Evolutionary conservation across 1,140 invertebrate species (phyloP).

Genomic region (Bradysia coprophila): DNA sequence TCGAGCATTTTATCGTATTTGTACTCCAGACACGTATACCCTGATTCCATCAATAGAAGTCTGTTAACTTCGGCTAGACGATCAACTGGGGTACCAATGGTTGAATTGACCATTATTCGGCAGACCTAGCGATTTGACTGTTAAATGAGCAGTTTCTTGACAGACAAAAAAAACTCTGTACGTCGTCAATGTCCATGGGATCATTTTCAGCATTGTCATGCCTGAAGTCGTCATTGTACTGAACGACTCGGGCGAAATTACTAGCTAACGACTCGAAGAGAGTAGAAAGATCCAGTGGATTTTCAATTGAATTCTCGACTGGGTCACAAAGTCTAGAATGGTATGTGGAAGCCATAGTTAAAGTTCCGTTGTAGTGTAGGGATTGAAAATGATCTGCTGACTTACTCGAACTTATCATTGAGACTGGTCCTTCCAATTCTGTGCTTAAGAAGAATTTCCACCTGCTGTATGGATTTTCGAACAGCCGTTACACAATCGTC

Average conservation of each 20-base stretch:
- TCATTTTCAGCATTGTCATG: background rate
- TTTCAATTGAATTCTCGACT: background rate
- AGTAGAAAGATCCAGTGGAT: background rate
- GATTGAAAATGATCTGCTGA: slow-evolving; percentile 1
- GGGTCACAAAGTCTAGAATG: background rate
- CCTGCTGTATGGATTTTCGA: slow-evolving; percentile 29
- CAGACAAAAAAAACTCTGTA: background rate
- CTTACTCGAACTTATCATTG: slow-evolving; percentile 48
- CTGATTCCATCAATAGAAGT: slow-evolving; percentile 42
- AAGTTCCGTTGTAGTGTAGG: slow-evolving; percentile 2
- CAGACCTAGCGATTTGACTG: too few species aligned
- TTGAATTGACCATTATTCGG: slow-evolving; percentile 47
- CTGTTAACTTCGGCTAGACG: slow-evolving; percentile 54
- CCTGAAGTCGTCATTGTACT: background rate
- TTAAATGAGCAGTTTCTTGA: too few species aligned
- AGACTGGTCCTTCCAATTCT: slow-evolving; percentile 33
- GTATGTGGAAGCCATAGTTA: background rate
- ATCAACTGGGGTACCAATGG: slow-evolving; percentile 36
- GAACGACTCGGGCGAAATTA: background rate
- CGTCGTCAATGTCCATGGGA: background rate
- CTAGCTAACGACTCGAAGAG: background rate
- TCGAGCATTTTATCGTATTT: slow-evolving; percentile 62
- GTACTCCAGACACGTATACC: slow-evolving; percentile 68
- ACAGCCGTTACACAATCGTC: slow-evolving; percentile 41
- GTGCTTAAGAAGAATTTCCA: slow-evolving; percentile 35